Evolutionary conservation across 2,797 vertebrate species (phyloP).

Genomic region (Platyrinchus mystaceus): DNA sequence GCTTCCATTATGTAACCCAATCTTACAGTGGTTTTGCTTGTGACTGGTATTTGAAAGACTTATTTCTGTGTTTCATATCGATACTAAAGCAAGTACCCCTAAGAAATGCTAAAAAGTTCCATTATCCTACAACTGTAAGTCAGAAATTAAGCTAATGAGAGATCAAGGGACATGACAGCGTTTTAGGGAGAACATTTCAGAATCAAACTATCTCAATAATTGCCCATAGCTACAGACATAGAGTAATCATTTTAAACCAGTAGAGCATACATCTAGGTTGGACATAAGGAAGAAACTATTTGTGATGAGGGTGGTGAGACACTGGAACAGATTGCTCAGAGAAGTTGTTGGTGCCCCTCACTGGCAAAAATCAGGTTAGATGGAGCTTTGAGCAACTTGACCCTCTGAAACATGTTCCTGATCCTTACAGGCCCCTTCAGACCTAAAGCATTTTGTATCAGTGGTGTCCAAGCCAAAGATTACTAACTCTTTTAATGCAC

Average conservation of each 20-base stretch:
- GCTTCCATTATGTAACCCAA: background rate
- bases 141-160: background rate
- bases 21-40: background rate
- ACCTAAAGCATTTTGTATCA: background rate
- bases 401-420: background rate
- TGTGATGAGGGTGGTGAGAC: background rate
- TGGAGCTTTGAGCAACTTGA: background rate
- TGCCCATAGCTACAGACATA: background rate
- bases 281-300: background rate
- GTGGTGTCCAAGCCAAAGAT: background rate
- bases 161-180: background rate
- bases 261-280: background rate
- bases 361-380: fast-evolving
- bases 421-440: background rate
- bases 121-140: background rate
- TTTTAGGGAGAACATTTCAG: background rate
- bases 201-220: background rate
- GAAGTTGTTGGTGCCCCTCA: background rate
- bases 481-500: background rate
- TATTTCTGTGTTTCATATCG: background rate
- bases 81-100: background rate
- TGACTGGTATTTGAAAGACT: background rate
- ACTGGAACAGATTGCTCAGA: background rate
- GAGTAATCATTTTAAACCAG: background rate
- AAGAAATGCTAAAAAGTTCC: background rate